Evolutionary conservation across 1,140 invertebrate species (phyloP).

Genomic region (Bathynomus jamesi): DNA sequence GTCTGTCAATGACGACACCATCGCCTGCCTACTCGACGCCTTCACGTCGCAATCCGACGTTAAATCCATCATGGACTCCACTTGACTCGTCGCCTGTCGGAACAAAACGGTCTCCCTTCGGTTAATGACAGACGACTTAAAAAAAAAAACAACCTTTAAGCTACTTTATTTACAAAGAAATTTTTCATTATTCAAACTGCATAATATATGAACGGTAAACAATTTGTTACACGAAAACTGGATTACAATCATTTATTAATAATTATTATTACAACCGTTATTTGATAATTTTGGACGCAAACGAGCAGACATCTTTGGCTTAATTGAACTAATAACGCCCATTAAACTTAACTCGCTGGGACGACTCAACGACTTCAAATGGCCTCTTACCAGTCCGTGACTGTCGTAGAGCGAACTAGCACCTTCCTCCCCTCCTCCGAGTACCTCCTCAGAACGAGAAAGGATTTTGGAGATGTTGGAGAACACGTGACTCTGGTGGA

Average conservation of each 20-base stretch:
- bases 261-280: no score
- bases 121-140: no score
- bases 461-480: conserved; percentile 94
- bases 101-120: no score
- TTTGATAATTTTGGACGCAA: no score
- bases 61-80: conserved; percentile 63
- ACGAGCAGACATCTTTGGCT: no score
- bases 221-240: not conserved
- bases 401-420: conserved; percentile 27
- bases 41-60: conserved; percentile 68
- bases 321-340: no score
- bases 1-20: conserved; percentile 85
- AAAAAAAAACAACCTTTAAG: no score
- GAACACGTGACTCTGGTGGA: conserved; percentile 89
- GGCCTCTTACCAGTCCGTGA: conserved; percentile 37
- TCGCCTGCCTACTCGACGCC: conserved; percentile 83
- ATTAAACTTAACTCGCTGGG: no score
- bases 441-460: conserved; percentile 68
- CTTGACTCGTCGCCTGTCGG: conserved; percentile 41
- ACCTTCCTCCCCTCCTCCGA: conserved; percentile 30
- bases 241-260: no score
- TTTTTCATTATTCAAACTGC: no score
- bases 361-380: no score
- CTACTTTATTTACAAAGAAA: no score
- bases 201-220: not conserved